Base-by-base conservation (phyloP, 1,140 invertebrate genomes). In the Babylonia areolata region DNA sequence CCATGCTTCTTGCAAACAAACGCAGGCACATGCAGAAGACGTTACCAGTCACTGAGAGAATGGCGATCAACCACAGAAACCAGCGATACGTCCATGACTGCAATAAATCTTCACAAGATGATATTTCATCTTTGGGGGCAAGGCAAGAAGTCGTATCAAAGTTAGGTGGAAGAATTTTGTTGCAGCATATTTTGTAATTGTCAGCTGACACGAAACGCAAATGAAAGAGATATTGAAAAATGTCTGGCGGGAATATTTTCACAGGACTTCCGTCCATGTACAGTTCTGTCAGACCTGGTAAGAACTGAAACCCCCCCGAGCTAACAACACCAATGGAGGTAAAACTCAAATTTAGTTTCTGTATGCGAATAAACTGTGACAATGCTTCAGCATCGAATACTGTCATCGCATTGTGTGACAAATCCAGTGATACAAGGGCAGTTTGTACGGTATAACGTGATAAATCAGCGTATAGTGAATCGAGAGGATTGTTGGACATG, bases 211-310 rank as follows among this genome's bases (percentile, higher is more conserved):
- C 6, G 17, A 11, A 0, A 64, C 58, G 42, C 23, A 88, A 71
- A 2, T 64, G 64, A 0, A 11, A 20, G 0, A 88, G n/a, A 17
- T 33, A 12, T 0, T 2, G 15, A 23, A 64, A 64, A 1, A 64
- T 64, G 58, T 64, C 58, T 20, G 58, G 6, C 28, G 58, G 58
- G 28, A 64, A 64, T 64, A 2, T 11, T 23, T 64, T 64, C 12
- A 64, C 58, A 0, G 58, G 46, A 40, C 84, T 77, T 20, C 79
- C 20, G 37, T 81, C 35, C 17, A 84, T 40, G 51, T 84, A 75
- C 39, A 87, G 82, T 1, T 37, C 20, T 11, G 35, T 33, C 12
- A 86, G 31, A 20, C 69, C 33, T 39, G 58, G 58, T n/a, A 23
- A 23, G 15, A 23, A 11, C 58, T n/a, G 58, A 23, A 64, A 64